These are phyloP conservation scores for Amblyornis subalaris DNA, from an alignment of 2,113 vertebrate genomes.

Conservation along the genomic window DNA sequence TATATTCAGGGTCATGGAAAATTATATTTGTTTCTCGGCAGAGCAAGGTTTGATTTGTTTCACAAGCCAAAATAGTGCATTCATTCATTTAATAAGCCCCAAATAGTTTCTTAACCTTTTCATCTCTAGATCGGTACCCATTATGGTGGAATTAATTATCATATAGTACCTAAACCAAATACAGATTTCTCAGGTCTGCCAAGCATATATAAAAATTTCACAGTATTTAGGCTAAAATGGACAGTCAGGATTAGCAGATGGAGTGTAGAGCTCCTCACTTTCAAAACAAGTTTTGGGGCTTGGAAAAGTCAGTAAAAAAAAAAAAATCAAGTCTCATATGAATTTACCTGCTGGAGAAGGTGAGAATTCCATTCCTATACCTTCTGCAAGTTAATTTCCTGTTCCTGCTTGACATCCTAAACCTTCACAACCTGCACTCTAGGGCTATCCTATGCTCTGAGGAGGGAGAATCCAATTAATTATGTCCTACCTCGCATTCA, in stretches of 20 bases:
- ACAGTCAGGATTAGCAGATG: background rate
- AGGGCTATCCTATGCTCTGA: background rate
- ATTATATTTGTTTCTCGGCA: background rate
- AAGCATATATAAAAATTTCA: background rate
- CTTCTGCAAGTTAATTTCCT: background rate
- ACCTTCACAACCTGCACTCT: background rate
- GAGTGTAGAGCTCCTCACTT: background rate
- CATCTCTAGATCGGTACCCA: background rate
- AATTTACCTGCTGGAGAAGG: background rate
- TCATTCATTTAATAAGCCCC: background rate
- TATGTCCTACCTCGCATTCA: background rate
- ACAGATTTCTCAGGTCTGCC: background rate
- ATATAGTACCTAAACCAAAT: background rate
- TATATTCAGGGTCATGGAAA: background rate
- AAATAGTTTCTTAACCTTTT: background rate
- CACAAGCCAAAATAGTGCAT: background rate
- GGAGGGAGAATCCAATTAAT: slow-evolving; percentile 31
- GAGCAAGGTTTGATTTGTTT: background rate
- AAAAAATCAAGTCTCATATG: background rate
- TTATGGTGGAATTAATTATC: background rate
- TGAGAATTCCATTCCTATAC: background rate
- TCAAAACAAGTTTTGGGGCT: background rate
- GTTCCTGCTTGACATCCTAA: background rate
- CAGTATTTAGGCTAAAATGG: background rate
- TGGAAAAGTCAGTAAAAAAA: background rate